Evolutionary conservation across 1,140 invertebrate species (phyloP), one percentile per base, ranked within the genome.

Genomic region (silkworm (Bombyx mori)): DNA sequence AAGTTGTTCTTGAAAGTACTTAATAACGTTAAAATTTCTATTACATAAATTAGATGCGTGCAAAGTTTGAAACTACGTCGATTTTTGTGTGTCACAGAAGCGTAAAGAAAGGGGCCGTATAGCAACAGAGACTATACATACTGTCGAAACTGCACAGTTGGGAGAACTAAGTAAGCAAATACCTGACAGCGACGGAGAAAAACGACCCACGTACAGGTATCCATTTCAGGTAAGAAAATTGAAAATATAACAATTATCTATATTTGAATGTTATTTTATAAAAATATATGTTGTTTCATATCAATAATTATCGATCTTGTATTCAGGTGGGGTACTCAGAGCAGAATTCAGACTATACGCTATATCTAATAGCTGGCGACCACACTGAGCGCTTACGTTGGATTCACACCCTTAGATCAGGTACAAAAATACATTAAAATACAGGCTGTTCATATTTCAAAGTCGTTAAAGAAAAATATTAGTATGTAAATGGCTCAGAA

Each of bases 31-130:
- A 35, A 35, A 35, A 35, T 35, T 35, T 35, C 26, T 35, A 35
- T 3, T 5, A 35, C 26, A 35, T 35, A 5, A 35, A 35, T 2
- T 35, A 5, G 12, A 18, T 18, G 26, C 26, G 26, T 35, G 26
- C 26, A 35, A 35, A 35, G 2, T 35, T 35, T 3, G 26, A 35
- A 35, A 35, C 4, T 35, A 35, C 26, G 26, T 35, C 4, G 26
- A 35, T 35, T 35, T 35, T 35, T 35, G 26, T 48, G 18, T 64
- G 26, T 57, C 42, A 42, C 83, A 95, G 93, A 91, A 91, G 69
- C 91, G 92, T 56, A 94, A 93, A 73, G 94, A 96, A 86, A 92
- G 94, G 68, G 94, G 95, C 42, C 91, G 94, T 55, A 93, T 96
- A 68, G 89, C 90, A 56, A 89, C 95, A 56, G 91, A 91, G 63